These are phyloP conservation scores for Ardeotis arabs DNA, from an alignment of 2,113 vertebrate species.

Conservation along the genomic window DNA sequence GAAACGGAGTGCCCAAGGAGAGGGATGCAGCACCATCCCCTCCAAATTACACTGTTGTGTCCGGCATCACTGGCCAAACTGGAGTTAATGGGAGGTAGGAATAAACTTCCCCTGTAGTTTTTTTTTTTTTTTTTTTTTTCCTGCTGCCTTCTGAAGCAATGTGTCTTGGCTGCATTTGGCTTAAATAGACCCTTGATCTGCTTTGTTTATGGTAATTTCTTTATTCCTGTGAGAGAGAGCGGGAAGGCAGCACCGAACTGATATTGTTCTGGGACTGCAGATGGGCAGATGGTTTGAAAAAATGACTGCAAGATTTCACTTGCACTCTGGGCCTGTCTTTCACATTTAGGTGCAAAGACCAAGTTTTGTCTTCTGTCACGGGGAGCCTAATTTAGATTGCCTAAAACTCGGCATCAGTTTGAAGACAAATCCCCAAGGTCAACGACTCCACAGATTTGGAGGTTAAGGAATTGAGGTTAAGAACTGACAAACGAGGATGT, in stretches of 20 bases:
- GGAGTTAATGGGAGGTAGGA: slow-evolving; percentile 16
- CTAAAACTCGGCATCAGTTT: slow-evolving; percentile 56
- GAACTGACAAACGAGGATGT: slow-evolving; percentile 65
- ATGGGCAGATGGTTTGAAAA: slow-evolving; percentile 70
- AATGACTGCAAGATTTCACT: slow-evolving; percentile 61
- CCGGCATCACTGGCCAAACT: neutral
- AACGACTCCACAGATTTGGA: slow-evolving; percentile 55
- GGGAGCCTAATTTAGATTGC: slow-evolving; percentile 55
- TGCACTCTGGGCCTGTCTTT: slow-evolving; percentile 71
- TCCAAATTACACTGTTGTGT: neutral
- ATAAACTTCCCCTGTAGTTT: slow-evolving; percentile 11
- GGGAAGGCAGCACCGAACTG: slow-evolving; percentile 46
- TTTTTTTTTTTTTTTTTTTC: neutral
- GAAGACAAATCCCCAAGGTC: slow-evolving; percentile 63
- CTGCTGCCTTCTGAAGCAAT: slow-evolving; percentile 23
- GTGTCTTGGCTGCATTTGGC: slow-evolving; percentile 43
- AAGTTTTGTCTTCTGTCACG: slow-evolving; percentile 60
- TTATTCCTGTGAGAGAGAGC: slow-evolving; percentile 51
- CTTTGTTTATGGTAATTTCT: slow-evolving; percentile 70
- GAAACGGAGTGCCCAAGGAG: neutral
- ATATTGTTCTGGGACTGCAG: slow-evolving; percentile 64
- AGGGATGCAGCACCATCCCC: neutral
- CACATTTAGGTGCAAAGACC: slow-evolving; percentile 68
- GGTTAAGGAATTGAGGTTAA: slow-evolving; percentile 70
- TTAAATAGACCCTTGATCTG: slow-evolving; percentile 60